These are phyloP conservation scores for Mus minutoides DNA, from an alignment of 2,797 vertebrate species.

Conservation along the genomic window DNA sequence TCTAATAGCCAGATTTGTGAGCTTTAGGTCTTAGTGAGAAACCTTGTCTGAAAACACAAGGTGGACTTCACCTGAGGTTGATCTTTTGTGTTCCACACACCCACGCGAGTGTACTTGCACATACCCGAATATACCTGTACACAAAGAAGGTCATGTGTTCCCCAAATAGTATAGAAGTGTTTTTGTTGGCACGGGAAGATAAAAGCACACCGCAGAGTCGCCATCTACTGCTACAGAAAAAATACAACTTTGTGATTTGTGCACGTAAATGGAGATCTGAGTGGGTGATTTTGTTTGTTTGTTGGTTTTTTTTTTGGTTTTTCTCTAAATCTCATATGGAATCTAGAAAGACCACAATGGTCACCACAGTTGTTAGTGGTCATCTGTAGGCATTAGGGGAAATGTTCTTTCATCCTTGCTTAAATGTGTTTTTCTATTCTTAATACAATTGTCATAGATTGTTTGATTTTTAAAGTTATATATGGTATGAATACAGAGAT, in stretches of 20 bases:
- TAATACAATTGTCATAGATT: not conserved
- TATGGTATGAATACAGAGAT: slow-evolving; percentile 9
- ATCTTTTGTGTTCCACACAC: not conserved
- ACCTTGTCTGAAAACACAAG: not conserved
- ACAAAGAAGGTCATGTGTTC: not conserved
- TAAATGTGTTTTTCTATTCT: slow-evolving; percentile 35
- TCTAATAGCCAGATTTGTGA: not conserved
- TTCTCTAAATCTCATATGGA: not conserved
- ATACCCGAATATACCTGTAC: too few relatives aligned
- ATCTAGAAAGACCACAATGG: not conserved
- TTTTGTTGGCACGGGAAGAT: not conserved
- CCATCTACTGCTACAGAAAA: not conserved
- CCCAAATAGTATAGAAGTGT: not conserved
- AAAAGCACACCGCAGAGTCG: not conserved
- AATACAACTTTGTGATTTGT: not conserved
- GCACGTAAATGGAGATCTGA: not conserved
- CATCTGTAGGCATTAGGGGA: not conserved
- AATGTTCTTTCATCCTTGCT: not conserved
- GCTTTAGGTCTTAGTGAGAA: not conserved
- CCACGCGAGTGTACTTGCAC: not conserved
- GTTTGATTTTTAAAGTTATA: slow-evolving; percentile 26
- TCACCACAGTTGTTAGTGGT: not conserved
- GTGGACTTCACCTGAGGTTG: not conserved
- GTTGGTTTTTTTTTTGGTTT: too few relatives aligned
- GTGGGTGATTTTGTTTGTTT: too few relatives aligned